Conservation (phyloP, 2,797 vertebrate species). For the Oreonectes daqikongensis region DNA sequence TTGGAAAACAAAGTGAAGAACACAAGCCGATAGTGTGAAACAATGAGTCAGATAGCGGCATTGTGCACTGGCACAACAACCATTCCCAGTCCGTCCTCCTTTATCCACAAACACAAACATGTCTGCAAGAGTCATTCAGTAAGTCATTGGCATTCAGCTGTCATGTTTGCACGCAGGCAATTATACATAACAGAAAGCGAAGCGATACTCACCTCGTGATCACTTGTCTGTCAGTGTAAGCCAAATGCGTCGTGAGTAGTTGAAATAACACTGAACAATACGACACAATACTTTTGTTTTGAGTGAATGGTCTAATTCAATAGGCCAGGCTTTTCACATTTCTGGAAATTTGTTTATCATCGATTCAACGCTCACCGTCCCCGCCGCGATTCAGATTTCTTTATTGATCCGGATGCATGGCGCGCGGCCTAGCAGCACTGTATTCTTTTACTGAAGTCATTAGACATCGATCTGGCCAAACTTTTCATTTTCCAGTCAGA, state of each 20-base stretch:
- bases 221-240: constrained; percentile 31
- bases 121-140: no score
- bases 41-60: constrained; percentile 32
- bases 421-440: constrained; percentile 73
- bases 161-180: constrained; percentile 40
- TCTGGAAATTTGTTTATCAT: constrained; percentile 82
- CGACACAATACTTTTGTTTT: constrained; percentile 63
- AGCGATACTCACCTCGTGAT: constrained; percentile 1
- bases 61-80: background rate
- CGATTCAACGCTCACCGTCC: constrained; percentile 70
- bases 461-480: constrained; percentile 76
- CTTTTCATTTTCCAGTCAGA: constrained; percentile 73
- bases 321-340: constrained; percentile 70
- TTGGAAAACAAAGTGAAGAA: no score
- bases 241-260: constrained; percentile 25
- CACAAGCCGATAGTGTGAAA: constrained; percentile 32
- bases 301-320: constrained; percentile 76
- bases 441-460: constrained; percentile 79
- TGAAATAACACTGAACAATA: constrained; percentile 50
- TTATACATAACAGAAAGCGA: constrained; percentile 30
- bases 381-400: constrained; percentile 76
- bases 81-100: constrained; percentile 2
- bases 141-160: no score
- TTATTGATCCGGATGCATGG: constrained; percentile 75
- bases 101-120: constrained; percentile 22